Percentiles rank a stretch among this genome's conserved stretches.
Conservation (phyloP, 2,113 vertebrate genomes). For the Polypterus senegalus region DNA sequence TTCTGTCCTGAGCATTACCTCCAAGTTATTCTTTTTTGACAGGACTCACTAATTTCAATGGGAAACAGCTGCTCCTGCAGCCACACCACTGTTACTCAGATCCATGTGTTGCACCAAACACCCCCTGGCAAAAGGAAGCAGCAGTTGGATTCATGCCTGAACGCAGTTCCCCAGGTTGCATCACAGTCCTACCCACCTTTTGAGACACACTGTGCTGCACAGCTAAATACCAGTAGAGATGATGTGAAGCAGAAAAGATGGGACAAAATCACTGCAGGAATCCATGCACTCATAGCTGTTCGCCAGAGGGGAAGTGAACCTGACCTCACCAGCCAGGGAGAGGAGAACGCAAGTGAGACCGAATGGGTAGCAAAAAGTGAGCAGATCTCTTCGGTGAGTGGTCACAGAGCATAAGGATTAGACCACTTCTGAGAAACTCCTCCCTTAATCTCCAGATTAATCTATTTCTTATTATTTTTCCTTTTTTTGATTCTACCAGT, state of each 20-base stretch:
- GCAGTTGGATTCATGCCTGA: not conserved
- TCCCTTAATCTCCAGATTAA: too few relatives aligned
- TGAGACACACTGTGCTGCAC: not conserved
- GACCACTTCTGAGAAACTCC: too few relatives aligned
- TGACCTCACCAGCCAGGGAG: not conserved
- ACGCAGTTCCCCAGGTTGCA: not conserved
- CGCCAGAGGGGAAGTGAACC: not conserved
- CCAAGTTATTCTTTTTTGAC: too few relatives aligned
- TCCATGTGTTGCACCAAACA: slow-evolving; percentile 1
- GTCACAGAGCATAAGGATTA: not conserved
- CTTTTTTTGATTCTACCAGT: too few relatives aligned
- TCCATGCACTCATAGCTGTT: slow-evolving; percentile 4
- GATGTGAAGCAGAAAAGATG: slow-evolving; percentile 1
- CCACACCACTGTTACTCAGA: slow-evolving; percentile 8
- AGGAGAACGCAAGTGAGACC: not conserved
- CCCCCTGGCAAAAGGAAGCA: not conserved
- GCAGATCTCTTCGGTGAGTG: not conserved
- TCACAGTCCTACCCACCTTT: not conserved
- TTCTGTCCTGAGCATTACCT: too few relatives aligned
- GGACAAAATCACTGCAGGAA: slow-evolving; percentile 3
- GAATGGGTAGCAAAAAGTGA: not conserved
- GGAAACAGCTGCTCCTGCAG: slow-evolving; percentile 12
- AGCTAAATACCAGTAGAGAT: not conserved
- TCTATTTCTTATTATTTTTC: too few relatives aligned
- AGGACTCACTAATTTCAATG: not conserved